Evolutionary conservation across 2,797 vertebrate genomes (phyloP).

Genomic region (Gadopsis marmoratus): DNA sequence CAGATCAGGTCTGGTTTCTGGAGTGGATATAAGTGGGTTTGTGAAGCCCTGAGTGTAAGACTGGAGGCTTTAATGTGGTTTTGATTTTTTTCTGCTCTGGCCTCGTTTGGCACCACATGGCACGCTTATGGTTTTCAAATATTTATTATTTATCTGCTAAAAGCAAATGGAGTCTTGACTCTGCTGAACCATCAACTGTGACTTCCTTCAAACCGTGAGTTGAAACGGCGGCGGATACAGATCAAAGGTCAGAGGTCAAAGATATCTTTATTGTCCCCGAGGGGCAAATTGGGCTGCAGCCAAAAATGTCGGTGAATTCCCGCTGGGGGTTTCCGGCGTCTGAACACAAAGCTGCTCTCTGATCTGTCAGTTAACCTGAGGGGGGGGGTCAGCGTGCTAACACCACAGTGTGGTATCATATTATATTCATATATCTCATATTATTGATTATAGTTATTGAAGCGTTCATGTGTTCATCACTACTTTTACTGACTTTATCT

Average conservation of each 20-base stretch:
- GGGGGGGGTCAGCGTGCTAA: no score
- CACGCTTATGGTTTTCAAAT: neutral
- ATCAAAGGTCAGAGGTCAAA: neutral
- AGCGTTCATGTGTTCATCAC: no score
- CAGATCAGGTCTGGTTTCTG: slow-evolving; percentile 36
- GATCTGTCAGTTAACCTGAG: slow-evolving; percentile 29
- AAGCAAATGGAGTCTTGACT: neutral
- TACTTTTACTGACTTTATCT: no score
- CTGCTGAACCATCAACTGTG: slow-evolving; percentile 21
- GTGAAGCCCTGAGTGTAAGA: slow-evolving; percentile 15
- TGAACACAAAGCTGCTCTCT: slow-evolving; percentile 37
- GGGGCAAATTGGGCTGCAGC: no score
- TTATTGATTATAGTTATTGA: no score
- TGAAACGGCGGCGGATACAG: neutral
- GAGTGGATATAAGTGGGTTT: slow-evolving; percentile 31
- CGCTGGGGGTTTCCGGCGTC: no score
- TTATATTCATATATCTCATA: no score
- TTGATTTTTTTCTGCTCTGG: neutral
- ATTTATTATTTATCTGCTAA: neutral
- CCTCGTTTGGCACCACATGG: neutral
- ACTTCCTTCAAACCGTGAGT: neutral
- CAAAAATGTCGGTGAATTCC: neutral
- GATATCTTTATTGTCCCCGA: no score
- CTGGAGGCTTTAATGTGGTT: slow-evolving; percentile 2
- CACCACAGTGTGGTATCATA: no score